Base-by-base conservation (phyloP, 1,140 invertebrate genomes). In the Palaemon carinicauda region DNA sequence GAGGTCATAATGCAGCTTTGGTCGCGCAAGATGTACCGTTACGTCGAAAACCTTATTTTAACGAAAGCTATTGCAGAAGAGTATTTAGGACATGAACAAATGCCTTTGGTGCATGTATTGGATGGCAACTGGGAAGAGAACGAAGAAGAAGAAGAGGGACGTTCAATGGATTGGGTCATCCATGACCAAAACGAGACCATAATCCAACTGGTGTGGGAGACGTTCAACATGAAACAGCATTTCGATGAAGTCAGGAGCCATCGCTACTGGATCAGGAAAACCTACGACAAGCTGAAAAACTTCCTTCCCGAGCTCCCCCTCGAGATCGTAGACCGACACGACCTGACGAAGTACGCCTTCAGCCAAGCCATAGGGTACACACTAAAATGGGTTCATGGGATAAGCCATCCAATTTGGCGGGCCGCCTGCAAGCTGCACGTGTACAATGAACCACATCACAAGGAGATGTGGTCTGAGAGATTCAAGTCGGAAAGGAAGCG, bases 281-380 rank as follows among this genome's bases (percentile, higher is more conserved):
- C 50, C 54, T 82, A 74, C 54, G 69, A 74, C 24, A 24, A 51
- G 53, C 80, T 82, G 19, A 41, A 73, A 19, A 17, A 24, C 12
- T 53, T 31, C 12, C 73, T 82, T 50, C 65, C 80, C n/a, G 10
- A 33, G 17, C 80, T 82, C 12, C 12, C 15, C 33, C n/a, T 27
- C 4, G 80, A 73, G 50, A 74, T 73, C 17, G 74, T 82, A 31
- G 80, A 82, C n/a, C 65, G 80, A 12, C 80, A 82, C 31, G 80
- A 82, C 29, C 80, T 82, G 15, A 52, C 50, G 9, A 82, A 82
- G 51, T 82, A 52, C 74, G 60, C 80, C 69, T 82, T 82, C n/a
- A 82, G 80, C 41, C 80, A 82, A 31, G 80, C 80, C 9, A 51
- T 82, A 12, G 80, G 80, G 17, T 82, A 82, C 69, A 82, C 80